A percentile compares a stretch with the other conserved stretches of the same genome.
phyloP scores from a whole-genome alignment of 1,140 invertebrate species.

The Plectrocnemia conspersa region DNA sequence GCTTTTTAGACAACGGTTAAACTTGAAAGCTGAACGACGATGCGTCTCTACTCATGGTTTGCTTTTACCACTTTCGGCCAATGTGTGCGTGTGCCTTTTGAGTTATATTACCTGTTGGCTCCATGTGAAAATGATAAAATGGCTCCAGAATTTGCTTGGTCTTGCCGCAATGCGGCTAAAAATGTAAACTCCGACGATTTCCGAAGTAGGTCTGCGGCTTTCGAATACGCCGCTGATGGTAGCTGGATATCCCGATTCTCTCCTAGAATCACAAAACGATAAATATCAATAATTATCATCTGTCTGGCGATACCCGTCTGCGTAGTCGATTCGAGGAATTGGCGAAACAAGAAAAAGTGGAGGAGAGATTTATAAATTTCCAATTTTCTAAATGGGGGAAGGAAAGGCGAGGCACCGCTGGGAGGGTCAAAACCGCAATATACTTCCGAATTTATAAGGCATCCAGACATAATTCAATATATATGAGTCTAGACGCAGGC shows the following conservation, averaged over 20 bases:
- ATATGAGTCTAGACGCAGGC: too few relatives aligned
- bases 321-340: not conserved
- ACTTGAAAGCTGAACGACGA: too few relatives aligned
- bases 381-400: too few relatives aligned
- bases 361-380: too few relatives aligned
- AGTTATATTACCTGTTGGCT: conserved; percentile 58
- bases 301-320: not conserved
- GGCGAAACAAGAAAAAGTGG: not conserved
- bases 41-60: too few relatives aligned
- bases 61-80: too few relatives aligned
- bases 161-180: conserved; percentile 70
- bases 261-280: conserved; percentile 52
- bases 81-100: not conserved
- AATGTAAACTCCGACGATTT: conserved; percentile 75
- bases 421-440: too few relatives aligned
- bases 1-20: too few relatives aligned
- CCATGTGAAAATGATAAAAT: conserved; percentile 77
- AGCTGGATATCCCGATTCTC: conserved; percentile 69
- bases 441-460: too few relatives aligned
- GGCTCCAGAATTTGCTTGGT: conserved; percentile 74
- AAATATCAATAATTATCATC: too few relatives aligned
- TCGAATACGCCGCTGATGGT: conserved; percentile 59
- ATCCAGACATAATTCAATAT: too few relatives aligned
- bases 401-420: too few relatives aligned
- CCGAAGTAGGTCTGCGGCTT: conserved; percentile 63